A percentile compares a stretch with the other conserved stretches of the same genome.
Conservation (phyloP, 2,888 invertebrate genomes). For the Oscheius sp. region DNA sequence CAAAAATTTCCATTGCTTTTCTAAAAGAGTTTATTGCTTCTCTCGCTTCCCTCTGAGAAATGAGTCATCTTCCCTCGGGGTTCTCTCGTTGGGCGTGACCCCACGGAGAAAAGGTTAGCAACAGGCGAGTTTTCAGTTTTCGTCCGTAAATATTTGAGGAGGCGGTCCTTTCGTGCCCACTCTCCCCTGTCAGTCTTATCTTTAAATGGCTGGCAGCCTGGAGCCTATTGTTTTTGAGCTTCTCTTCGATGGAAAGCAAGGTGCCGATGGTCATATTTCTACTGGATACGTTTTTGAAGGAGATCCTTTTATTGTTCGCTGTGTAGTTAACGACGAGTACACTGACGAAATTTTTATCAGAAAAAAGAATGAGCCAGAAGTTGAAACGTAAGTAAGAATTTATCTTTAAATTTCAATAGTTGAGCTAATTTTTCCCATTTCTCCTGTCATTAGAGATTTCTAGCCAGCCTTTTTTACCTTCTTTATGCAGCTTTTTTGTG, state of each 20-base stretch:
- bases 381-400: not conserved
- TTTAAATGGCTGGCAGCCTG: slow-evolving; percentile 1
- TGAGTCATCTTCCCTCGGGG: slow-evolving; percentile 5
- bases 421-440: not conserved
- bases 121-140: not conserved
- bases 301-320: not conserved
- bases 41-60: not conserved
- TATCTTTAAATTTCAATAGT: too few species aligned
- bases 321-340: not conserved
- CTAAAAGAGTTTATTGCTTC: too few species aligned
- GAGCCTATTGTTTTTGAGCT: slow-evolving; percentile 8
- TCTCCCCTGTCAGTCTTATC: slow-evolving; percentile 27
- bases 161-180: slow-evolving; percentile 1
- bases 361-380: not conserved
- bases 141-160: slow-evolving; percentile 21
- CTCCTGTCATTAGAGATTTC: not conserved
- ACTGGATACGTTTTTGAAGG: not conserved
- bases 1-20: too few species aligned
- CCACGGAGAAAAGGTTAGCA: not conserved
- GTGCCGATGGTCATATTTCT: too few species aligned
- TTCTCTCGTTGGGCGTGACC: slow-evolving; percentile 4
- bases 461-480: too few species aligned
- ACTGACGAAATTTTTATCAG: not conserved
- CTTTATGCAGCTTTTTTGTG: too few species aligned
- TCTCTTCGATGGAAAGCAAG: not conserved